phyloP scores from a whole-genome alignment of 1,140 invertebrate species.

The Pararge aegeria region DNA sequence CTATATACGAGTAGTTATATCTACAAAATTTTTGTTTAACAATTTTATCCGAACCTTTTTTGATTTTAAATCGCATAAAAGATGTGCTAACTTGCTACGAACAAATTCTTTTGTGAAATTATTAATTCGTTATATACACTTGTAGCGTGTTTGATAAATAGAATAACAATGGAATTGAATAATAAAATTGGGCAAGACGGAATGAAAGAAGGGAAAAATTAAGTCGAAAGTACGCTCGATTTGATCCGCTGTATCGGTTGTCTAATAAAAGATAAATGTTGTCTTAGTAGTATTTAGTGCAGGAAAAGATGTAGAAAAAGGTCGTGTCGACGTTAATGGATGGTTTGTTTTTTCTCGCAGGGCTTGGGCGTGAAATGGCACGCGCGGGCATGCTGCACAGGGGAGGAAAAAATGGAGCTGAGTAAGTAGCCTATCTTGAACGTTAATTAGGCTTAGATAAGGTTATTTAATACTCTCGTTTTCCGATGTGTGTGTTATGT shows the following conservation, averaged over 20 bases:
- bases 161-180: neutral
- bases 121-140: neutral
- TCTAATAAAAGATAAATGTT: constrained; percentile 20
- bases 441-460: neutral
- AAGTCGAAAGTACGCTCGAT: constrained; percentile 5
- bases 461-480: neutral
- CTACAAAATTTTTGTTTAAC: too few species aligned
- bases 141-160: neutral
- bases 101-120: too few species aligned
- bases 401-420: constrained; percentile 78
- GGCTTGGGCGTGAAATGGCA: constrained; percentile 76
- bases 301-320: constrained; percentile 57
- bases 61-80: too few species aligned
- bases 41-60: too few species aligned
- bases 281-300: constrained; percentile 50
- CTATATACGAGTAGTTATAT: too few species aligned
- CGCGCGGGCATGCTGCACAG: constrained; percentile 80
- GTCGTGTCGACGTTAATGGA: constrained; percentile 63
- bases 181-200: neutral
- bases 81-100: too few species aligned
- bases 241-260: constrained; percentile 6
- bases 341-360: constrained; percentile 69
- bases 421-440: constrained; percentile 57
- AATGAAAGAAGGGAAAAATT: neutral
- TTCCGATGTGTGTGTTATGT: too few species aligned